Base-by-base conservation (phyloP, 1,140 invertebrate species). In the Procambarus virginalis region DNA sequence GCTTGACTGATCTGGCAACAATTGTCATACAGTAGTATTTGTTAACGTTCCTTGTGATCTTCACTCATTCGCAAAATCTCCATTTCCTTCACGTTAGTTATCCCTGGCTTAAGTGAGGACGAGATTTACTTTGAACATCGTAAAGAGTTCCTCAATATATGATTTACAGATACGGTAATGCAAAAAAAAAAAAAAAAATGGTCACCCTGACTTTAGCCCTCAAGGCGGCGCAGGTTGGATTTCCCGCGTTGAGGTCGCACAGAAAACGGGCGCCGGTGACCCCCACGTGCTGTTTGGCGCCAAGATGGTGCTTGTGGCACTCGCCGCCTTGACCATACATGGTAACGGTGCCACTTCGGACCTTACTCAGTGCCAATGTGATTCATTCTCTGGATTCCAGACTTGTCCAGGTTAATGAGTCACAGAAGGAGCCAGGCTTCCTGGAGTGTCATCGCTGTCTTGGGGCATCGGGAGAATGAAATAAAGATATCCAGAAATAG, bases 331-430 rank as follows among this genome's bases (percentile, higher is more conserved):
- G n/a, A 34, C 68, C 68, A 73, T 34, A 73, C 68, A 73, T 73
- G 68, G 68, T 4, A n/a, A 73, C n/a, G 2, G 22, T 73, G 68
- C 68, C 68, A 73, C 68, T 20, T 68, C n/a, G 22, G n/a, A 5
- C 68, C 68, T 73, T 73, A 73, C 68, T 73, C 22, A 73, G 64
- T 68, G 64, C 64, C 64, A 68, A n/a, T 17, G 64, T 68, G 64
- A 68, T 20, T 68, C 64, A 68, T 68, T 34, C 68, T 8, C 68
- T 73, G 68, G 22, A 73, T 34, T 34, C 68, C 68, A 34, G 68
- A 73, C n/a, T 73, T 22, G 20, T 73, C 68, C 68, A 73, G 68
- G 20, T 34, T 73, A 22, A 22, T 22, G 68, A 55, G 51, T 55
- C 51, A 55, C 51, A 55, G 51, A 12, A 55, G 51, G 51, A 55